Base-by-base conservation (phyloP, 2,888 invertebrate genomes). In the Balanococcus diminutus region DNA sequence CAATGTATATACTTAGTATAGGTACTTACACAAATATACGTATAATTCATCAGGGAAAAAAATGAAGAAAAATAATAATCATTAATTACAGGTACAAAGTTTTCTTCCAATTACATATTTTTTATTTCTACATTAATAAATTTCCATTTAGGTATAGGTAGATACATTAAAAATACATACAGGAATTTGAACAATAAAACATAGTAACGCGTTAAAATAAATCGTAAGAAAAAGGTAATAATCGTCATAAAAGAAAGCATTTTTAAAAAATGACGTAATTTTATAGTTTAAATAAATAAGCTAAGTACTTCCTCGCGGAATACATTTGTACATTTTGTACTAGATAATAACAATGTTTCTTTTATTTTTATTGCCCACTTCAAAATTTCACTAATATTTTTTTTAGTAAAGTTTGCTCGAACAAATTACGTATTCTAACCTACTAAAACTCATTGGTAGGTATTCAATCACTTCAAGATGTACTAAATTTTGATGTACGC, bases 31-130 rank as follows among this genome's bases (percentile, higher is more conserved):
- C 72, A 72, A 72, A 31, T 79, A 75, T 75, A 79, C n/a, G 75
- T 36, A 79, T 79, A 79, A 19, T 32, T 36, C 22, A 25, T 3
- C 11, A 36, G 14, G 36, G n/a, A 79, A 79, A 79, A 22, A 79
- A 36, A 32, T n/a, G 19, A 79, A 79, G 25, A 36, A 79, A 79
- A 36, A 79, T 36, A 36, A 79, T 36, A 79, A 79, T 79, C 28
- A 36, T 36, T 79, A 79, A 36, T 32, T 79, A 79, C 75, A 79
- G 75, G 75, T 79, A 79, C 75, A 36, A 32, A 79, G 75, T 79
- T 36, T 79, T 79, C 25, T 79, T 67, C 28, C 28, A 67, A 67
- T 28, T 67, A 67, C 67, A 67, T 16, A n/a, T n/a, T n/a, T n/a
- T n/a, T 67, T 67, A 67, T 67, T 67, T 28, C 25, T 67, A 67